These are phyloP conservation scores for Leucoptera coffeella DNA, from an alignment of 2,888 invertebrate genomes.

Conservation along the genomic window DNA sequence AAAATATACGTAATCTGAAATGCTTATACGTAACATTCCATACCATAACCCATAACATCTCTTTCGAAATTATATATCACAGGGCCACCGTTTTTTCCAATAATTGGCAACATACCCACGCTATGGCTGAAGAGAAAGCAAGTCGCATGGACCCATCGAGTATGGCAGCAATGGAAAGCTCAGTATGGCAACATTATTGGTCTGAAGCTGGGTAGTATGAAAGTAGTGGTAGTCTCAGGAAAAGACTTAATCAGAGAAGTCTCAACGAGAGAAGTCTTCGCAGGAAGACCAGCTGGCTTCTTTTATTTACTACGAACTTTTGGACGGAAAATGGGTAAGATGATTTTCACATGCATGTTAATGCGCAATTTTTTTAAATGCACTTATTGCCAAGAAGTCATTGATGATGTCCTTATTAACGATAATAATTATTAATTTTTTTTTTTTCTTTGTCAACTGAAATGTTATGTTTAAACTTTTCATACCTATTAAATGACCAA, in stretches of 20 bases:
- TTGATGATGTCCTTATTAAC: too few species aligned
- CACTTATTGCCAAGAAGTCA: too few species aligned
- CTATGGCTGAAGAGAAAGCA: conserved; percentile 19
- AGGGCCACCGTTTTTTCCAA: conserved; percentile 26
- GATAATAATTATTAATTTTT: too few species aligned
- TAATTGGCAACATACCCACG: conserved; percentile 29
- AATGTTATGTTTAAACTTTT: too few species aligned
- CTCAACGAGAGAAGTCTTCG: conserved; percentile 58
- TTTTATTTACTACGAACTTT: conserved; percentile 63
- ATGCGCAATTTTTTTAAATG: too few species aligned
- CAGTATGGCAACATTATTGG: conserved; percentile 62
- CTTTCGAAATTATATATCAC: too few species aligned
- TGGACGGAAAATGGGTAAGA: conserved; percentile 61
- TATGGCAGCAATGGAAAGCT: conserved; percentile 53
- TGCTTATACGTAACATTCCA: too few species aligned
- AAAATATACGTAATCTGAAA: too few species aligned
- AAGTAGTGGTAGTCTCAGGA: conserved; percentile 58
- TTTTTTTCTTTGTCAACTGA: too few species aligned
- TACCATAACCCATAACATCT: too few species aligned
- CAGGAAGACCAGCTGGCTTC: conserved; percentile 67
- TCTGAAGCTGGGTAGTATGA: conserved; percentile 55
- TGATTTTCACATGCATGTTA: too few species aligned
- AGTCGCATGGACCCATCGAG: conserved; percentile 42
- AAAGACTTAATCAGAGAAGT: conserved; percentile 58
- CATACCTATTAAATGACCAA: too few species aligned